Percentiles rank a stretch among this genome's conserved stretches.
phyloP scores from a whole-genome alignment of 2,113 vertebrate genomes.

The Podarcis raffonei region DNA sequence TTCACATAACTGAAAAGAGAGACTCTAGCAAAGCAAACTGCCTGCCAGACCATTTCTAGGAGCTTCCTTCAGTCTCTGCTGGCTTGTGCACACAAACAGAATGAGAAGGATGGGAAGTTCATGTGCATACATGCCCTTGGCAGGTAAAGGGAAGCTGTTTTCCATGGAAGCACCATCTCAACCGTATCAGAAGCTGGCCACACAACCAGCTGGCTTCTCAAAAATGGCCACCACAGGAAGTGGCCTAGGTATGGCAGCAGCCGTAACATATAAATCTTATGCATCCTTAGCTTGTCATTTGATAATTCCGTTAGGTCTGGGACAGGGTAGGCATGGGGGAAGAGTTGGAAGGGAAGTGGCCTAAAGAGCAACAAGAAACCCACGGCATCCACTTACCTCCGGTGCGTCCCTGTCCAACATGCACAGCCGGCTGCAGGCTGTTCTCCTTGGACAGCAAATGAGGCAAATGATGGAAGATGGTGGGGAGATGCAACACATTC shows the following conservation, averaged over 20 bases:
- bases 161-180: conserved; percentile 41
- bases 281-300: conserved; percentile 34
- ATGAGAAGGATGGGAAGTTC: neutral
- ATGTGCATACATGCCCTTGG: neutral
- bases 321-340: conserved; percentile 47
- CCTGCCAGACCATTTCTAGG: no score
- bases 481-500: conserved; percentile 94
- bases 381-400: conserved; percentile 81
- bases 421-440: conserved; percentile 93
- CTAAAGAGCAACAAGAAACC: conserved; percentile 46
- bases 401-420: conserved; percentile 93
- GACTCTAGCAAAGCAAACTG: neutral
- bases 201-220: no score
- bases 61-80: neutral
- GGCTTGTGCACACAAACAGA: conserved; percentile 9
- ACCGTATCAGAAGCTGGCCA: neutral
- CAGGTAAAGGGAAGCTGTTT: neutral
- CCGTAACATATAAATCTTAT: conserved; percentile 9
- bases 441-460: conserved; percentile 95
- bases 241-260: no score
- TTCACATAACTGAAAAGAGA: neutral
- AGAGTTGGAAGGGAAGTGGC: conserved; percentile 50
- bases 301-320: neutral
- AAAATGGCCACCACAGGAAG: neutral
- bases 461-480: conserved; percentile 98